phyloP scores from a whole-genome alignment of 1,140 invertebrate genomes.

The Panulirus ornatus region DNA sequence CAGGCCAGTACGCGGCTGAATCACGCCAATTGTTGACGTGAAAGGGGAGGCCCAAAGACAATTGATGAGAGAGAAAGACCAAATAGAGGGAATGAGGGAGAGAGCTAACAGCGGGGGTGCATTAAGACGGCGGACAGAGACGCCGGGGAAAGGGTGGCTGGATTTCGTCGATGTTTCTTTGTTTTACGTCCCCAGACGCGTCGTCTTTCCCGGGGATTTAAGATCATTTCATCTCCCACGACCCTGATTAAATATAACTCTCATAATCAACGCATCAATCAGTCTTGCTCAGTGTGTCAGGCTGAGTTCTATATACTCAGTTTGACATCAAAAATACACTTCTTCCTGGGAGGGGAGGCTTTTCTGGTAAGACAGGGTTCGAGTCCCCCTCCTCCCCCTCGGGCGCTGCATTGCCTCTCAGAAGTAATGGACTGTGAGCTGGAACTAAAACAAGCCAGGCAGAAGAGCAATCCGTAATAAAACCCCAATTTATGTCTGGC shows the following conservation, averaged over 20 bases:
- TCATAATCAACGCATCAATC: too few species aligned
- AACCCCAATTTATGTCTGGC: constrained; percentile 50
- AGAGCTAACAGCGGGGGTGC: constrained; percentile 26
- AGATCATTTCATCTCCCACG: too few species aligned
- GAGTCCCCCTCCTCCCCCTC: not conserved
- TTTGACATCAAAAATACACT: not conserved
- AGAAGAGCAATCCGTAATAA: constrained; percentile 57
- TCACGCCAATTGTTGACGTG: constrained; percentile 56
- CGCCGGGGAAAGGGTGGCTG: not conserved
- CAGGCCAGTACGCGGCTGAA: constrained; percentile 43
- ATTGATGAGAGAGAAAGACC: constrained; percentile 58
- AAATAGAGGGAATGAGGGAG: constrained; percentile 51
- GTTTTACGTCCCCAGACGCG: not conserved
- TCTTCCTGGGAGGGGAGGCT: not conserved
- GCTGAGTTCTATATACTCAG: too few species aligned
- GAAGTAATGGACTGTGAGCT: constrained; percentile 45
- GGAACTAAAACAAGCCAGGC: constrained; percentile 39
- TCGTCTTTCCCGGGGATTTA: not conserved
- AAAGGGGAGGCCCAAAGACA: constrained; percentile 58
- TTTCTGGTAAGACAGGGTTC: too few species aligned
- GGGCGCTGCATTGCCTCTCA: constrained; percentile 43
- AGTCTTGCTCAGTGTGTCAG: too few species aligned
- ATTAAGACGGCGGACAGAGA: constrained; percentile 36
- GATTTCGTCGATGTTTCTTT: constrained; percentile 36
- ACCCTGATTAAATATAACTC: too few species aligned